Conservation (phyloP, 2,113 vertebrate species). For the Gracilinanus agilis region DNA sequence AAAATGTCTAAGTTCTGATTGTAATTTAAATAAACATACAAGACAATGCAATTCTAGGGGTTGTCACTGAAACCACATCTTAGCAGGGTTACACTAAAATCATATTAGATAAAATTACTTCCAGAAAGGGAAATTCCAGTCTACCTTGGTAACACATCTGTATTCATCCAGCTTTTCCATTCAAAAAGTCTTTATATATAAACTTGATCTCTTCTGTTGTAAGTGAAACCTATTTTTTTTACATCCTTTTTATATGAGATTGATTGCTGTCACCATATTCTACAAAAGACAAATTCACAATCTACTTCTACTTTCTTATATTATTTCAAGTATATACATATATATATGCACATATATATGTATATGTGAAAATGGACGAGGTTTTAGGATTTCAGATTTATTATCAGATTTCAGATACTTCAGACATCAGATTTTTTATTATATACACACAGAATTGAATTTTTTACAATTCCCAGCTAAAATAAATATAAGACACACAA, state of each 20-base stretch:
- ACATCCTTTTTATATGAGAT: conserved; percentile 5
- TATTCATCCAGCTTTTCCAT: neutral
- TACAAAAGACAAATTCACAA: conserved; percentile 49
- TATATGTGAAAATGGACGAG: conserved; percentile 21
- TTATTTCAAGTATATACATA: conserved; percentile 51
- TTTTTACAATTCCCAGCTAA: neutral
- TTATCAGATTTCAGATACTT: too few species aligned
- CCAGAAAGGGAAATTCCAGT: conserved; percentile 22
- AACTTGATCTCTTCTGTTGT: conserved; percentile 31
- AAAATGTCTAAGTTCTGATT: conserved; percentile 21
- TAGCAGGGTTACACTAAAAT: neutral
- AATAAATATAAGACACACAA: neutral
- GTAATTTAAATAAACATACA: conserved; percentile 31
- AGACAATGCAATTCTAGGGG: neutral
- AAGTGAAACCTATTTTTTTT: neutral
- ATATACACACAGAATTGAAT: neutral
- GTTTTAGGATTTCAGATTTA: neutral
- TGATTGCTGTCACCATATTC: conserved; percentile 31
- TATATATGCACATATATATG: conserved; percentile 27
- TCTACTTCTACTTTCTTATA: neutral
- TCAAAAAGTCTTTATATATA: conserved; percentile 23
- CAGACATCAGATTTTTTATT: neutral
- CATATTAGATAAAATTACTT: conserved; percentile 35
- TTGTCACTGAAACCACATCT: neutral
- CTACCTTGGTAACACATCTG: neutral